Evolutionary conservation across 1,140 invertebrate species (phyloP), one percentile per base, ranked within the genome.

Genomic region (Lasaia peninsularis): DNA sequence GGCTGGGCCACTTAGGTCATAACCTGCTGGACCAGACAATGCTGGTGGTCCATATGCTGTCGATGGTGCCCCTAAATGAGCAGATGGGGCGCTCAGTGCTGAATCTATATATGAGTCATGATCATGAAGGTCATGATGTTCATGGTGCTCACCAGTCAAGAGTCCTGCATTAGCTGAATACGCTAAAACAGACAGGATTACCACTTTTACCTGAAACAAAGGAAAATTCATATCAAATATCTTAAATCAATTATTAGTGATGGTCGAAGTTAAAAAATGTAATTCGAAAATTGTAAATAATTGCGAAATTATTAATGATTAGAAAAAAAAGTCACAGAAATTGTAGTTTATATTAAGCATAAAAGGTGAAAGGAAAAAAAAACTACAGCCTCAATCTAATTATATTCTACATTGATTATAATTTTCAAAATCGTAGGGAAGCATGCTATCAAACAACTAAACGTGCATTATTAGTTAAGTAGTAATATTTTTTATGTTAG

Each of bases 121-220:
- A 48, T 60, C 66, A 24, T 73, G 67, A 28, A 16, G 33, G 18
- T 34, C 52, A 28, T 52, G 51, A 34, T 53, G 52, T 53, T 14
- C 31, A 37, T 40, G 52, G 18, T 54, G 34, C 24, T 73, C 54
- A 16, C 72, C 74, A 48, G 65, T 34, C 48, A 75, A 64, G 35
- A 70, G 48, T 52, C 78, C 78, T 32, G 72, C 82, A 62, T 70
- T 67, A 37, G 74, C 63, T 50, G 67, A 65, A 50, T 75, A 85
- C 35, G 71, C 76, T 60, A 85, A 58, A 44, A 79, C 78, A 32
- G 77, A 63, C 40, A 80, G 28, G 58, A 82, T 75, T 14, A 83
- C 52, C 44, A 74, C 48, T 63, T 72, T 85, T 56, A 84, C 62
- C 82, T 86, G 82, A 33, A 88, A 86, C 62, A 79, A 75, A 54